Base-by-base conservation (phyloP, 2,888 invertebrate genomes). In the Flexamia atlantica region DNA sequence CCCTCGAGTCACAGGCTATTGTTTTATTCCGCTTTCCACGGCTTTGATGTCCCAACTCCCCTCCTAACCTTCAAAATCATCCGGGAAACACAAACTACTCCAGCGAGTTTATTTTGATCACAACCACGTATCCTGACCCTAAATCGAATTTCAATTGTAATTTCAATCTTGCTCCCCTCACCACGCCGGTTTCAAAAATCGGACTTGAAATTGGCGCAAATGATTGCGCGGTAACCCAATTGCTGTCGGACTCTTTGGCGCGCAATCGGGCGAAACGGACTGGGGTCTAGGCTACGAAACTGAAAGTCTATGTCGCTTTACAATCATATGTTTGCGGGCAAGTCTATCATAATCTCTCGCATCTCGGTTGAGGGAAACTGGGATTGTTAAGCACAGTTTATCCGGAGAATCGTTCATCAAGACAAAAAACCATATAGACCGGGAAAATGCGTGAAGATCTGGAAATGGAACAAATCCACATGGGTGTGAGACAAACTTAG, bases 161-260 rank as follows among this genome's bases (percentile, higher is more conserved):
- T 76, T 76, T 76, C 76, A 76, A 76, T 76, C 76, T 76, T 76
- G 30, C 76, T 76, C 76, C 76, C 76, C 76, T 76, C 76, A 50
- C 50, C 72, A 40, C 40, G 72, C 72, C 72, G 28, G 76, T 76
- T 46, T 76, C 76, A 76, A 76, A 76, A 76, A 76, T 76, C 76
- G 76, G 50, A 28, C 42, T 28, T 23, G 50, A 30, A 82, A 82
- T 70, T 74, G 74, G 57, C 82, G 74, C 82, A 83, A 83, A 83
- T 83, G 60, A 83, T 83, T 83, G 74, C 82, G 60, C 14, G 57
- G 46, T 83, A 83, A 83, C 74, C 40, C 36, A 7, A 57, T 83
- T 83, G 74, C 17, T 57, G 74, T 50, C 82, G 74, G 82, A 32
- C 82, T 83, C 82, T 83, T 83, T 83, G 74, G 82, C 28, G 72